A percentile compares a stretch with the other conserved stretches of the same genome.
phyloP scores from a whole-genome alignment of 2,113 vertebrate species.

The Rhabdomys dilectus region DNA sequence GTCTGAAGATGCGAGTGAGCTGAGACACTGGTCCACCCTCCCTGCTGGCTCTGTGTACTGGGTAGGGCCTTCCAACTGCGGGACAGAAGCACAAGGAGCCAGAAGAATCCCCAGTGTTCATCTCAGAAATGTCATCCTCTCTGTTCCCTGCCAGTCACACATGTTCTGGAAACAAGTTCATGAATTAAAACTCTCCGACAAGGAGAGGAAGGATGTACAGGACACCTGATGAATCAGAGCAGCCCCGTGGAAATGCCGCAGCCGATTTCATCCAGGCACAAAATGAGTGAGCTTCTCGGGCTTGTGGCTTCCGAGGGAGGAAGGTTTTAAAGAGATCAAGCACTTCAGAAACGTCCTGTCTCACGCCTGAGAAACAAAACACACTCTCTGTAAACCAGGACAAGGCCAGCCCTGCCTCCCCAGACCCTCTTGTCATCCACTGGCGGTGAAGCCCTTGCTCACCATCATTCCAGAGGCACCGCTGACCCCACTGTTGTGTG shows the following conservation, averaged over 20 bases:
- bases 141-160: neutral
- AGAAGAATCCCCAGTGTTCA: too few species aligned
- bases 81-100: fast-evolving
- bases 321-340: slow-evolving; percentile 14
- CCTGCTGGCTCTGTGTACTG: neutral
- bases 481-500: neutral
- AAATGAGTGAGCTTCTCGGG: neutral
- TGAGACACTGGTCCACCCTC: neutral
- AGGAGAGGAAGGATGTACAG: neutral
- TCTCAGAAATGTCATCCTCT: neutral
- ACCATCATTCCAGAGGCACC: neutral
- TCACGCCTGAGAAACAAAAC: neutral
- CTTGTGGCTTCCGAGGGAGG: neutral
- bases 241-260: neutral
- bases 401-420: neutral
- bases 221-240: neutral
- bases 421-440: neutral
- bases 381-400: neutral
- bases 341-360: neutral
- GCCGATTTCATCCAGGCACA: neutral
- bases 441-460: neutral
- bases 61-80: neutral
- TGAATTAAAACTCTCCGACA: neutral
- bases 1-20: neutral
- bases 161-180: neutral